A percentile compares a stretch with the other conserved stretches of the same genome.
These are phyloP conservation scores for Epinephelus lanceolatus DNA, from an alignment of 2,113 vertebrate genomes.

Conservation along the genomic window DNA sequence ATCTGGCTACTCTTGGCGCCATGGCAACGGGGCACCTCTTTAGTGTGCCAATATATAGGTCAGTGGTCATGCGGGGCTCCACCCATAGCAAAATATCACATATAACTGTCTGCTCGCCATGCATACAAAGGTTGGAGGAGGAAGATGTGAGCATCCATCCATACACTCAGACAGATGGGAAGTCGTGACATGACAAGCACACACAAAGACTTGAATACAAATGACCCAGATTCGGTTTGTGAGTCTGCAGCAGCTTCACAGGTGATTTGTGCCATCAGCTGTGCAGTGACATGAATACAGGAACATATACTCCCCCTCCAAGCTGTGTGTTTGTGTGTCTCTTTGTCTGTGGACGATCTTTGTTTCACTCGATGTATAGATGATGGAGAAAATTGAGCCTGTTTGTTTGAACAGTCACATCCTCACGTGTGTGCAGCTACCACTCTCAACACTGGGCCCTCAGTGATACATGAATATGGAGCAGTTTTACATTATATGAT, in stretches of 20 bases:
- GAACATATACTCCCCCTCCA: not conserved
- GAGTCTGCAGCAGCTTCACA: conserved; percentile 54
- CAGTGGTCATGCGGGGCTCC: conserved; percentile 70
- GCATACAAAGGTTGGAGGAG: conserved; percentile 45
- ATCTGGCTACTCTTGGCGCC: conserved; percentile 54
- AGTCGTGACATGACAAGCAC: conserved; percentile 14
- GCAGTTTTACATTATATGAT: not conserved
- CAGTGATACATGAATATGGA: conserved; percentile 13
- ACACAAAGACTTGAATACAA: conserved; percentile 37
- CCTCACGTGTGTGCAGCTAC: not conserved
- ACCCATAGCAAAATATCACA: conserved; percentile 61
- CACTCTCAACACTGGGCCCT: not conserved
- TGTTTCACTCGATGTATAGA: not conserved
- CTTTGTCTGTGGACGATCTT: conserved; percentile 49
- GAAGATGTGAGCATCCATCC: not conserved
- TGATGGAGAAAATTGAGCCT: conserved; percentile 17
- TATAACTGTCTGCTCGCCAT: conserved; percentile 35
- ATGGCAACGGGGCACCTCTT: conserved; percentile 66
- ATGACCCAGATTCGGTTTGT: conserved; percentile 67
- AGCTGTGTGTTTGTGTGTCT: not conserved
- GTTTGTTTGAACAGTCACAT: conserved; percentile 31
- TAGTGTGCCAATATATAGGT: conserved; percentile 77
- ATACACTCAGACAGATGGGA: conserved; percentile 9
- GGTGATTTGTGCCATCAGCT: conserved; percentile 65
- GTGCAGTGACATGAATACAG: conserved; percentile 55